phyloP scores from a whole-genome alignment of 2,797 vertebrate genomes.

The Tachyglossus aculeatus region DNA sequence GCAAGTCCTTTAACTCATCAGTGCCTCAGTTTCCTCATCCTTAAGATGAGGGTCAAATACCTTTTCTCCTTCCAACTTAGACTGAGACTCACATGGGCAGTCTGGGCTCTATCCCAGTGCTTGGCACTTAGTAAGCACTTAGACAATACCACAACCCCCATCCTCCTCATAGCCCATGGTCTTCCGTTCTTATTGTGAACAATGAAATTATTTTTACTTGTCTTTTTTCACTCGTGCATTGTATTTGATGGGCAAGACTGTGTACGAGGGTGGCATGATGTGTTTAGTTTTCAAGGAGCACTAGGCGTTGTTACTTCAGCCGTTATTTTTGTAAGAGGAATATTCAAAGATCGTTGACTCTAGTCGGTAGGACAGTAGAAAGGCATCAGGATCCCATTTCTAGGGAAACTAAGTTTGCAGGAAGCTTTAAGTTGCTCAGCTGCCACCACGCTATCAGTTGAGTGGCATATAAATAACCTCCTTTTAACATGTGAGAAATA shows the following conservation, averaged over 20 bases:
- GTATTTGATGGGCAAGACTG: too few species aligned
- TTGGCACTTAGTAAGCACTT: too few species aligned
- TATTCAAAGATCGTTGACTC: slow-evolving; percentile 66
- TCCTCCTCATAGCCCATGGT: too few species aligned
- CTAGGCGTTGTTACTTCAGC: slow-evolving; percentile 39
- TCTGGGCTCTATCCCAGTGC: too few species aligned
- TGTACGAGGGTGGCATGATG: too few species aligned
- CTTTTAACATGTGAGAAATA: slow-evolving; percentile 63
- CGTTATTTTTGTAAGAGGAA: slow-evolving; percentile 51
- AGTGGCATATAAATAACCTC: slow-evolving; percentile 70
- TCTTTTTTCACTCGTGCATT: slow-evolving; percentile 44
- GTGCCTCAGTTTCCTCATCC: too few species aligned
- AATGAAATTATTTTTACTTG: slow-evolving; percentile 26
- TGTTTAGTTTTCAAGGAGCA: slow-evolving; percentile 53
- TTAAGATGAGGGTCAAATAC: too few species aligned
- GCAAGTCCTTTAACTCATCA: too few species aligned
- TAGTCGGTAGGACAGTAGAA: slow-evolving; percentile 69
- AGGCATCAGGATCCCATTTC: slow-evolving; percentile 63
- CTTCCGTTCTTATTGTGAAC: too few species aligned
- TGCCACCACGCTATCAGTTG: slow-evolving; percentile 66
- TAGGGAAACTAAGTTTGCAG: slow-evolving; percentile 63
- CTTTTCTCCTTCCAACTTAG: too few species aligned
- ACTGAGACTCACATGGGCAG: too few species aligned
- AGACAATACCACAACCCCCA: too few species aligned
- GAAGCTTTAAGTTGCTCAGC: slow-evolving; percentile 66